These are phyloP conservation scores for Myotis brandtii DNA, from an alignment of 2,113 vertebrate genomes.

Conservation along the genomic window DNA sequence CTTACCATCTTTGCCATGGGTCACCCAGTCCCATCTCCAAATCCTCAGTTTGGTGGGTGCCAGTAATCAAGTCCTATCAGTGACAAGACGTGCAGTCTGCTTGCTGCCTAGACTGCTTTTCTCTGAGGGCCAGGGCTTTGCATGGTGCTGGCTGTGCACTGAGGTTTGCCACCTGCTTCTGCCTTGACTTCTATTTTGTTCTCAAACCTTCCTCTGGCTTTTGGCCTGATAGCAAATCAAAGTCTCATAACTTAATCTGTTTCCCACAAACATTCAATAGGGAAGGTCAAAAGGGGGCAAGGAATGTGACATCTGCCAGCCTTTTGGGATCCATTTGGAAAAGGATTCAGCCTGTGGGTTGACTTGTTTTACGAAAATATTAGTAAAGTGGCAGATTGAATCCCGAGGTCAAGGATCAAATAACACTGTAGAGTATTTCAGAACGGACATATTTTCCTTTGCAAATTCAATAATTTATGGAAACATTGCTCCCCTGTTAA, in stretches of 20 bases:
- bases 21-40: background rate
- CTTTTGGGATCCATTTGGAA: background rate
- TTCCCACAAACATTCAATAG: background rate
- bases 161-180: background rate
- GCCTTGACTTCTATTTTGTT: background rate
- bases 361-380: background rate
- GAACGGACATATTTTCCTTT: background rate
- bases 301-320: background rate
- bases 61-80: background rate
- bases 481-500: background rate
- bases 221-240: background rate
- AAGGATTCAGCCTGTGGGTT: background rate
- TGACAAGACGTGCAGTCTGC: background rate
- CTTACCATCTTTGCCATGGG: background rate
- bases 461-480: background rate
- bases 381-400: background rate
- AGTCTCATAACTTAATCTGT: background rate
- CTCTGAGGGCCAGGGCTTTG: background rate
- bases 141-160: accelerated
- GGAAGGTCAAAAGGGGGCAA: background rate
- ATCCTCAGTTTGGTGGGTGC: background rate
- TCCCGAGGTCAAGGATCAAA: background rate
- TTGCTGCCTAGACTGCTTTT: background rate
- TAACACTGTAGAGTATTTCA: background rate
- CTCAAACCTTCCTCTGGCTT: background rate